A percentile compares a stretch with the other conserved stretches of the same genome.
Conservation (phyloP, 2,888 invertebrate species). For the Halictus ligatus region DNA sequence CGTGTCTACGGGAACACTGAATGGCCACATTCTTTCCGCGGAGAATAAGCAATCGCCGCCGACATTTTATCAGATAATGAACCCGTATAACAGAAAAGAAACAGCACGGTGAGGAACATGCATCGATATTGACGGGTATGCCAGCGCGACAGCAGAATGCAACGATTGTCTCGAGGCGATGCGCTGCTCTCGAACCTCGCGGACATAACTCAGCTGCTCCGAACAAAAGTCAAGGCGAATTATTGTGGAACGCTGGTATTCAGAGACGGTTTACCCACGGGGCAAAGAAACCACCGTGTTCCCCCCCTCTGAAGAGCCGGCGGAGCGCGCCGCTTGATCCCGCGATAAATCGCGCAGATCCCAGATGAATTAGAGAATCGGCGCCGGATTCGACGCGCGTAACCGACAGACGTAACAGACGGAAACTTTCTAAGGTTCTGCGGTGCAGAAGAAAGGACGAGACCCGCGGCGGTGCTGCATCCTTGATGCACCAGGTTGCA, state of each 20-base stretch:
- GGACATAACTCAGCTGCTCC: constrained; percentile 44
- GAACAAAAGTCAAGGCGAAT: constrained; percentile 64
- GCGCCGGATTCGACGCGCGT: constrained; percentile 27
- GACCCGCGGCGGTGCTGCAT: neutral
- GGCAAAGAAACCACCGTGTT: constrained; percentile 27
- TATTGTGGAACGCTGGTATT: constrained; percentile 53
- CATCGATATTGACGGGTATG: constrained; percentile 45
- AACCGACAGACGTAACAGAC: constrained; percentile 20
- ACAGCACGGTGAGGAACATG: constrained; percentile 23
- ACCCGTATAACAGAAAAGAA: constrained; percentile 33
- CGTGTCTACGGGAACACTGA: neutral
- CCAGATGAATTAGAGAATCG: constrained; percentile 45
- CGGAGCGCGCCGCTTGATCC: constrained; percentile 45
- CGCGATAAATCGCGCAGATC: constrained; percentile 27
- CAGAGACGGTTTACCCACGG: constrained; percentile 34
- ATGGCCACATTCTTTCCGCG: constrained; percentile 28
- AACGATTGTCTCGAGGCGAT: constrained; percentile 48
- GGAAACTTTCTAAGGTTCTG: constrained; percentile 4
- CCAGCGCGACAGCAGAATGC: constrained; percentile 51
- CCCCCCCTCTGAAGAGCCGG: constrained; percentile 4
- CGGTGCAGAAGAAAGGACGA: neutral
- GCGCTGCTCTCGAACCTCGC: constrained; percentile 31
- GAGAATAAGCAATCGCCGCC: constrained; percentile 29
- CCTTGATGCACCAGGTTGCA: neutral
- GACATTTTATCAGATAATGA: constrained; percentile 51